Evolutionary conservation across 2,113 vertebrate genomes (phyloP).

Genomic region (Carassius carassius): DNA sequence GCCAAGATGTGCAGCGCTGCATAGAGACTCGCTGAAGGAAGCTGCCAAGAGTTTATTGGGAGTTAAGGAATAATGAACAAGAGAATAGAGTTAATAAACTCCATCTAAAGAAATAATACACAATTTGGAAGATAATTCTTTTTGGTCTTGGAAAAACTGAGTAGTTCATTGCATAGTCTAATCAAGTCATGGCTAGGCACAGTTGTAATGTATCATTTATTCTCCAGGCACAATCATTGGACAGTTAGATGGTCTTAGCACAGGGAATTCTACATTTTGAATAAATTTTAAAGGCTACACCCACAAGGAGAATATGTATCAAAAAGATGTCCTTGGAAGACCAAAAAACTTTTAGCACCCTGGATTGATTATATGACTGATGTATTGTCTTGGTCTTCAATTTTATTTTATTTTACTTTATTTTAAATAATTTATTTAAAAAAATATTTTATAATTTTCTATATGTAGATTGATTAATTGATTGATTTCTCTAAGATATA

Average conservation of each 20-base stretch:
- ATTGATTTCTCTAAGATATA: no score
- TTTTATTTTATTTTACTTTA: no score
- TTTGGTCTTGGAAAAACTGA: not conserved
- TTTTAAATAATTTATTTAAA: no score
- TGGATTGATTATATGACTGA: no score
- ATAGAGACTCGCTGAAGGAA: not conserved
- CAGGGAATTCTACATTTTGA: slow-evolving; percentile 4
- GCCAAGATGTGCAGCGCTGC: not conserved
- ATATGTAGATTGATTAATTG: no score
- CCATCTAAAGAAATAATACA: not conserved
- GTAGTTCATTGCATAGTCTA: not conserved
- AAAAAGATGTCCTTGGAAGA: no score
- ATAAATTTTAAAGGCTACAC: not conserved
- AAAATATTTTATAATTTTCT: no score
- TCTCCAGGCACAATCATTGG: not conserved
- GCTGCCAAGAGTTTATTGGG: slow-evolving; percentile 19
- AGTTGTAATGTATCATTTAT: not conserved
- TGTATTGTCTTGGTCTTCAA: no score
- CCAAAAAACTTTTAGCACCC: not conserved
- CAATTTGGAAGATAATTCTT: not conserved
- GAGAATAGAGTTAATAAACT: not conserved
- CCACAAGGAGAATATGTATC: not conserved
- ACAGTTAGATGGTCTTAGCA: not conserved
- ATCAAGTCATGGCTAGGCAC: not conserved
- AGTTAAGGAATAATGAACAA: not conserved